Evolutionary conservation across 2,113 vertebrate species (phyloP), one percentile per base, ranked within the genome.

Genomic region (Lycocorax pyrrhopterus): DNA sequence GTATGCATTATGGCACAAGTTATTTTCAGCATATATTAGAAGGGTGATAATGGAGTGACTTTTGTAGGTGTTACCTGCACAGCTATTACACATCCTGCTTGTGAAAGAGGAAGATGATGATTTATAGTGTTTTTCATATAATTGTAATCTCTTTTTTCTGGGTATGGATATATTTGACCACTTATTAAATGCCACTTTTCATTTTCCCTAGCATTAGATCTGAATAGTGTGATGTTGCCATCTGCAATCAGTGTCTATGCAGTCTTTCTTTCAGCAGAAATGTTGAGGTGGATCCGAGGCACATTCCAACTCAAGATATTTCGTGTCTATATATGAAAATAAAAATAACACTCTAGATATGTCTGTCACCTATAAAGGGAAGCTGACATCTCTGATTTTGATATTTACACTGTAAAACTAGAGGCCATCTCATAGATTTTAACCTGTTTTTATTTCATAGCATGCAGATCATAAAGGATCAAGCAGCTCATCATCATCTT

Each of bases 401-500:
- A 44, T 68, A 33, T 55, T 76, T 75, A 29, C 3, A 11, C 10
- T 39, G 46, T 79, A 88, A 93, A 89, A 82, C 15, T 22, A 77
- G 30, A 80, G 46, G n/a, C 22, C 53, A 55, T 10, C 11, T 26
- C 60, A 66, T 17, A 51, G 12, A 32, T 60, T 87, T 87, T 55
- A 55, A 83, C 17, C 6, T 58, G 10, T 43, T 91, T 83, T 80
- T 88, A 22, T 69, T 94, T 92, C 47, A 16, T 9, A 97, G 96
- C 88, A 89, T 81, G 78, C 47, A 44, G 26, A 64, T 32, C 32
- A 16, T 56, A 81, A 94, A 68, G 32, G 37, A 17, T 63, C 87
- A 80, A 78, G 91, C 69, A 75, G 76, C 22, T 94, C 84, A 43
- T 89, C 46, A 1, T 92, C 97, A 20, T 91, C 96, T 66, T 96